A percentile compares a stretch with the other conserved stretches of the same genome.
phyloP scores from a whole-genome alignment of 2,888 invertebrate species.

The Epiblema foenella region DNA sequence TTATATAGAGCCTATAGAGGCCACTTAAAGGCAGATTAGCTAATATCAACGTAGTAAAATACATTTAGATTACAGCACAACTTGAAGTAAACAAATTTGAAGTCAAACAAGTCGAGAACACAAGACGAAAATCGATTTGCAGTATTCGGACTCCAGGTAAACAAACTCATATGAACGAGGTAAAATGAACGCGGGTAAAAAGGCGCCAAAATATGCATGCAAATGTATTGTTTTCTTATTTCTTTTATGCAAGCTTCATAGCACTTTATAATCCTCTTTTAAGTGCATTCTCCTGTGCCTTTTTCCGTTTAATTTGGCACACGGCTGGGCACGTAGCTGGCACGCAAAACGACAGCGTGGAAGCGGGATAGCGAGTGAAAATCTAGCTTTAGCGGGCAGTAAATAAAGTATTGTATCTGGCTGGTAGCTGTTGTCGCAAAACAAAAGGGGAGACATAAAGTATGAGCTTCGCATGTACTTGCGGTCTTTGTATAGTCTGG shows the following conservation, averaged over 20 bases:
- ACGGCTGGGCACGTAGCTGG: constrained; percentile 26
- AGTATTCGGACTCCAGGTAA: not conserved
- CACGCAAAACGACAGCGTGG: constrained; percentile 29
- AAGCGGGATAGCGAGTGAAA: constrained; percentile 31
- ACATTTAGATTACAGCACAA: not conserved
- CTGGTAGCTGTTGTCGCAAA: not conserved
- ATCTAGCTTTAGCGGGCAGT: constrained; percentile 23
- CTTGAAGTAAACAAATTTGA: not conserved
- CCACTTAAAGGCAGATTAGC: too few relatives aligned
- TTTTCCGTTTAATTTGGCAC: constrained; percentile 42
- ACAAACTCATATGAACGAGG: not conserved
- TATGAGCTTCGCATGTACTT: not conserved
- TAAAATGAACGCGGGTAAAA: not conserved
- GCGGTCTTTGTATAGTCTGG: constrained; percentile 3
- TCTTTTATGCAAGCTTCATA: constrained; percentile 22
- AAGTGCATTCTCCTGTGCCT: constrained; percentile 29
- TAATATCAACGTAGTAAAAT: not conserved
- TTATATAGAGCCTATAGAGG: too few relatives aligned
- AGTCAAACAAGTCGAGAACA: not conserved
- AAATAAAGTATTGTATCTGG: constrained; percentile 27
- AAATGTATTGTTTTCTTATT: not conserved
- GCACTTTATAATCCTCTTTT: constrained; percentile 30
- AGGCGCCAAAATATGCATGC: constrained; percentile 1
- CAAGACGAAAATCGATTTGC: not conserved
- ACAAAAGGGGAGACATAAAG: constrained; percentile 13